A percentile compares a stretch with the other conserved stretches of the same genome.
phyloP scores from a whole-genome alignment of 2,888 invertebrate genomes.

The Adela reaumurella region DNA sequence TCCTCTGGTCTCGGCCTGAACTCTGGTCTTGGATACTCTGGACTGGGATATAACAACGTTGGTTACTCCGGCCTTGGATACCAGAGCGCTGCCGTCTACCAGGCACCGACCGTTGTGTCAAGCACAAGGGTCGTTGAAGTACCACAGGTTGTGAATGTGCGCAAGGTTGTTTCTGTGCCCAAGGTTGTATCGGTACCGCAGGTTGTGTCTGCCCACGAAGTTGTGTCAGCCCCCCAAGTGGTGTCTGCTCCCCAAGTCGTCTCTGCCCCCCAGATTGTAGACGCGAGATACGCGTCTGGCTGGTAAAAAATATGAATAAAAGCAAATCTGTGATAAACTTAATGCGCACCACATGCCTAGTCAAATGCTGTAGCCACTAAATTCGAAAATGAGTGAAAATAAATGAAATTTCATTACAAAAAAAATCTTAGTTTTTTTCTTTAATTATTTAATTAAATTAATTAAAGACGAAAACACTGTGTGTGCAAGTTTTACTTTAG shows the following conservation, averaged over 20 bases:
- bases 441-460: no score
- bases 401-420: no score
- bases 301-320: no score
- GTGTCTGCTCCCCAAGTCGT: conserved; percentile 10
- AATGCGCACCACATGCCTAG: no score
- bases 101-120: conserved; percentile 19
- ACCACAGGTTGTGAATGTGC: conserved; percentile 22
- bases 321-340: no score
- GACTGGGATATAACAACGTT: no score
- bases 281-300: not conserved
- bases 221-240: conserved; percentile 18
- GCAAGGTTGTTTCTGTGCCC: conserved; percentile 26
- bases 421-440: no score
- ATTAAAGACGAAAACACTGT: no score
- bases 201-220: conserved; percentile 22
- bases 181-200: conserved; percentile 28
- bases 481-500: no score
- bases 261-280: conserved; percentile 8
- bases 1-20: not conserved
- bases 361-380: no score
- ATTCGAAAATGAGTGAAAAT: no score
- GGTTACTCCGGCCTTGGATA: not conserved
- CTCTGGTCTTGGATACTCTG: not conserved
- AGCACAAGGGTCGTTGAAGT: conserved; percentile 25
- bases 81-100: conserved; percentile 6